Evolutionary conservation across 1,140 invertebrate species (phyloP), one percentile per base, ranked within the genome.

Genomic region (Drosophila sucinea): DNA sequence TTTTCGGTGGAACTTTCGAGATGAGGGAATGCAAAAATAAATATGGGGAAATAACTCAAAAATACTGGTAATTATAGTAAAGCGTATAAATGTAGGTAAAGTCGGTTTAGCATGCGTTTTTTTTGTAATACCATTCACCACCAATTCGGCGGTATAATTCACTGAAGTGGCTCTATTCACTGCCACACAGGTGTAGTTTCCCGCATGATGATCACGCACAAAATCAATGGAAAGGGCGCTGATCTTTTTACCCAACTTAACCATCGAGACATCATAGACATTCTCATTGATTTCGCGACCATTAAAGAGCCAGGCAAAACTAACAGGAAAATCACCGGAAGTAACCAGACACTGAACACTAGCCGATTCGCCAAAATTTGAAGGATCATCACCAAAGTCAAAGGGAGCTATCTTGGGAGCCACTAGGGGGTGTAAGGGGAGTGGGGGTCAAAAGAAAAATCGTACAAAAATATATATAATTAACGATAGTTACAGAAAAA

Each of bases 291-390:
- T 92, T 92, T 93, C 84, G 89, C 93, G 79, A 91, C 93, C 91
- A 81, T 93, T 86, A 90, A 94, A 86, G 80, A 92, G 89, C 93
- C 93, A 92, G 64, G 94, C 93, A 72, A 97, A 96, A 65, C 94
- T 95, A 61, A 96, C 92, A 4, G 96, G 96, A 74, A 95, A 92
- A 86, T 97, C 96, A 41, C 96, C 96, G 86, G 96, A 96, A 17
- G 94, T 94, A 35, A 96, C 95, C 67, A 95, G 93, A 91, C 96
- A 97, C 78, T 94, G 94, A 44, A 95, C 94, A 74, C 96, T 95
- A 33, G 94, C 94, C 79, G 94, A 94, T 71, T 96, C 95, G 8
- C 95, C 96, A 41, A 95, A 95, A 91, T 96, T 96, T 4, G 94
- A 94, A 4, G 95, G 94, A 78, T 95, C 94, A 10, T 94, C 93